Percentiles rank a stretch among this genome's conserved stretches.
phyloP scores from a whole-genome alignment of 2,113 vertebrate genomes.

The Nothobranchius kuhntae region DNA sequence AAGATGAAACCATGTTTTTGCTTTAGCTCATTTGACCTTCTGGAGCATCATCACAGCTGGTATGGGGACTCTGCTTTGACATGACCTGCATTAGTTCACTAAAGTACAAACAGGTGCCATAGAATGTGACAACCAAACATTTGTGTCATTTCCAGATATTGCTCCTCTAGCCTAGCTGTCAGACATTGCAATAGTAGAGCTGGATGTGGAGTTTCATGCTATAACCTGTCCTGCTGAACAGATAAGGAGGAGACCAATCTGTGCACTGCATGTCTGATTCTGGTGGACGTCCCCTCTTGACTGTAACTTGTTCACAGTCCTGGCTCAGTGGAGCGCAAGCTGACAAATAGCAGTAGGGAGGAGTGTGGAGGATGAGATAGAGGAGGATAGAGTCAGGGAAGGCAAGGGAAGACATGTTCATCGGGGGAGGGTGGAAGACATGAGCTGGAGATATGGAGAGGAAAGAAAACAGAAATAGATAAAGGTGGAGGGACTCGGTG shows the following conservation, averaged over 20 bases:
- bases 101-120: neutral
- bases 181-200: neutral
- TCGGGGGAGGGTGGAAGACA: constrained; percentile 6
- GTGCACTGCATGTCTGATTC: constrained; percentile 45
- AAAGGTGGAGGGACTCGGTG: constrained; percentile 43
- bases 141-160: constrained; percentile 32
- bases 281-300: constrained; percentile 29
- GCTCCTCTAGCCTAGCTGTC: constrained; percentile 32
- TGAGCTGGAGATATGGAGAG: constrained; percentile 21
- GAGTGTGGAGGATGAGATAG: constrained; percentile 35
- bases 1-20: constrained; percentile 58
- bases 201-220: constrained; percentile 32
- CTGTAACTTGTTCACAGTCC: constrained; percentile 64
- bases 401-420: constrained; percentile 17
- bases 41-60: constrained; percentile 6
- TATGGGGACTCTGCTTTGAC: neutral
- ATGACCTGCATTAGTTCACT: neutral
- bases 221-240: constrained; percentile 32
- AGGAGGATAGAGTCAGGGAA: constrained; percentile 38
- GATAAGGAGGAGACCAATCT: constrained; percentile 45
- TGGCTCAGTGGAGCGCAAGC: constrained; percentile 53
- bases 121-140: constrained; percentile 19
- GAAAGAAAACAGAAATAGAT: constrained; percentile 10
- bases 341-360: constrained; percentile 55
- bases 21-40: constrained; percentile 45